These are phyloP conservation scores for Orchesella flavescens DNA, from an alignment of 2,888 invertebrate genomes.

Conservation along the genomic window DNA sequence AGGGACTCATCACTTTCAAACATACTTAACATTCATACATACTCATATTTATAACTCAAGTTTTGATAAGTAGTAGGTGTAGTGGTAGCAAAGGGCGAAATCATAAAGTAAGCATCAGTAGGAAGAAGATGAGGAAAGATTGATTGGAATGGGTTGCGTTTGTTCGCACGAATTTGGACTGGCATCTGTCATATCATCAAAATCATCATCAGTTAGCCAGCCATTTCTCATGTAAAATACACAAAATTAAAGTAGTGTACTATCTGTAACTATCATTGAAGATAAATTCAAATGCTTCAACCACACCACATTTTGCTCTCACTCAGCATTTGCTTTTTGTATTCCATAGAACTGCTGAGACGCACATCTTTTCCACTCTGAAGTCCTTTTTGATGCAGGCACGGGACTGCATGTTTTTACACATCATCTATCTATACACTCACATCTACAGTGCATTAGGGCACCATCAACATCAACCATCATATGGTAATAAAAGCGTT, in stretches of 20 bases:
- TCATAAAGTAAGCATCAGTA: neutral
- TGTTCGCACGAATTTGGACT: constrained; percentile 44
- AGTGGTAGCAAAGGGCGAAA: neutral
- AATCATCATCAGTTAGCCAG: constrained; percentile 20
- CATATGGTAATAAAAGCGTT: constrained; percentile 41
- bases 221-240: neutral
- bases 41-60: neutral
- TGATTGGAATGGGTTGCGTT: constrained; percentile 17
- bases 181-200: constrained; percentile 59
- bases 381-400: neutral
- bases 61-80: no score
- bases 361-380: neutral
- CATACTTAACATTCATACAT: constrained; percentile 38
- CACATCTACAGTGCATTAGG: constrained; percentile 24
- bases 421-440: neutral
- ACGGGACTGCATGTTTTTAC: neutral
- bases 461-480: neutral
- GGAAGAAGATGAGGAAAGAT: constrained; percentile 12
- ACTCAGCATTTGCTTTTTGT: neutral
- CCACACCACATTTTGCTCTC: constrained; percentile 3
- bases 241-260: neutral
- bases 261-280: neutral
- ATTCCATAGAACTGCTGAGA: neutral
- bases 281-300: neutral
- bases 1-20: constrained; percentile 53